A percentile compares a stretch with the other conserved stretches of the same genome.
Evolutionary conservation across 2,797 vertebrate species (phyloP).

Genomic region (Sardinella longiceps): DNA sequence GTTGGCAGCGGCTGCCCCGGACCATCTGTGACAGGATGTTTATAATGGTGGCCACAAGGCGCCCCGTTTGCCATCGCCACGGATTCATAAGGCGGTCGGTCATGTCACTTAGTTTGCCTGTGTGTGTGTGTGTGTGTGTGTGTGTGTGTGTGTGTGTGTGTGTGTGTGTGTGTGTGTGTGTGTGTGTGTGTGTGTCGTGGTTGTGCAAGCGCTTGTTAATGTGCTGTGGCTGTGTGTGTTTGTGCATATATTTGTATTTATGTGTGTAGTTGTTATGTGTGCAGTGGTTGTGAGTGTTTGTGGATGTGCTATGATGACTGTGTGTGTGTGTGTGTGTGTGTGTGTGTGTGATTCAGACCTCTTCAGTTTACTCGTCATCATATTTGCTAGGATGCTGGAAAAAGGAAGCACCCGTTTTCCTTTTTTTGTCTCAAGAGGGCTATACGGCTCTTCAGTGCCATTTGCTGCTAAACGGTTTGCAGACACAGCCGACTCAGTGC

Average conservation of each 20-base stretch:
- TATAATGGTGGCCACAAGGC: slow-evolving; percentile 52
- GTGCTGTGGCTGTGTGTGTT: not conserved
- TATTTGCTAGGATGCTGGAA: not conserved
- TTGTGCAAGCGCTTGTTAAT: not conserved
- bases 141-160: not conserved
- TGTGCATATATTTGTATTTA: not conserved
- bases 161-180: not conserved
- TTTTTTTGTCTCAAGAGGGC: not conserved
- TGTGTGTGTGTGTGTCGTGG: not conserved
- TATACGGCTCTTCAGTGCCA: not conserved
- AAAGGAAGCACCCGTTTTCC: slow-evolving; percentile 25
- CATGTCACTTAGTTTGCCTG: slow-evolving; percentile 55
- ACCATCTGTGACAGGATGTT: slow-evolving; percentile 67
- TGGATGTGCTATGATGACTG: not conserved
- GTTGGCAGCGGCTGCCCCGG: slow-evolving; percentile 56
- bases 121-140: slow-evolving; percentile 4
- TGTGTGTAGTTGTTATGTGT: not conserved
- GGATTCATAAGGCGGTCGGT: slow-evolving; percentile 52
- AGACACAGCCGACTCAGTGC: not conserved
- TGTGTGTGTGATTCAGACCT: slow-evolving; percentile 42
- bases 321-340: not conserved
- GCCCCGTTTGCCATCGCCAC: slow-evolving; percentile 49
- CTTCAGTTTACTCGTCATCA: slow-evolving; percentile 46
- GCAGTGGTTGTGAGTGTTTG: not conserved
- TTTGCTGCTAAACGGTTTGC: slow-evolving; percentile 4